Conservation (phyloP, 2,797 vertebrate genomes). For the Acanthurus leucopareius region DNA sequence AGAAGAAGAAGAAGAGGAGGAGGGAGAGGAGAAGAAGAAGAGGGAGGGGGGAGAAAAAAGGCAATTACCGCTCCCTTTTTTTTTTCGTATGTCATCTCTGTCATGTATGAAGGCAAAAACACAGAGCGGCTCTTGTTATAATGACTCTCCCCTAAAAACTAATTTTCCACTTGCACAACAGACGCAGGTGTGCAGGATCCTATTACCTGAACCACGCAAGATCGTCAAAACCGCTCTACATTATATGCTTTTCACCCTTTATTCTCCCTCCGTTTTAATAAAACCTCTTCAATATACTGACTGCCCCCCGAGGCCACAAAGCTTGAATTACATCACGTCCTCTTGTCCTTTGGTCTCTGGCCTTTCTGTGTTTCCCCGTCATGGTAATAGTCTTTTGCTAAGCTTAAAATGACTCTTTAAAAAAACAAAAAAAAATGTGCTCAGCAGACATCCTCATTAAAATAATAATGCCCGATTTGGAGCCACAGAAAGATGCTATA, state of each 20-base stretch:
- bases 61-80: constrained; percentile 63
- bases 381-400: neutral
- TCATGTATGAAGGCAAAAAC: constrained; percentile 69
- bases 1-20: neutral
- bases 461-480: constrained; percentile 27
- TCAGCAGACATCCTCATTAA: constrained; percentile 30
- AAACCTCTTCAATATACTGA: constrained; percentile 23
- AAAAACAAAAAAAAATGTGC: constrained; percentile 3
- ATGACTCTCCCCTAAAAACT: constrained; percentile 53
- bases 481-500: neutral
- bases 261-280: constrained; percentile 51
- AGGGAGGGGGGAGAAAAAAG: constrained; percentile 14
- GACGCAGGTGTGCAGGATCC: constrained; percentile 44
- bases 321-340: constrained; percentile 42
- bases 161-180: constrained; percentile 56
- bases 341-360: constrained; percentile 17
- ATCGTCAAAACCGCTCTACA: constrained; percentile 43
- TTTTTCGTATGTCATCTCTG: constrained; percentile 64
- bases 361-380: constrained; percentile 20
- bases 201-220: constrained; percentile 48
- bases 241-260: constrained; percentile 44
- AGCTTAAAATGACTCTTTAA: constrained; percentile 4
- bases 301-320: constrained; percentile 25
- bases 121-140: constrained; percentile 68
- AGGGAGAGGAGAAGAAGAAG: neutral